Percentiles rank a stretch among this genome's conserved stretches.
Evolutionary conservation across 2,113 vertebrate species (phyloP).

Genomic region (Neopipo cinnamomea): DNA sequence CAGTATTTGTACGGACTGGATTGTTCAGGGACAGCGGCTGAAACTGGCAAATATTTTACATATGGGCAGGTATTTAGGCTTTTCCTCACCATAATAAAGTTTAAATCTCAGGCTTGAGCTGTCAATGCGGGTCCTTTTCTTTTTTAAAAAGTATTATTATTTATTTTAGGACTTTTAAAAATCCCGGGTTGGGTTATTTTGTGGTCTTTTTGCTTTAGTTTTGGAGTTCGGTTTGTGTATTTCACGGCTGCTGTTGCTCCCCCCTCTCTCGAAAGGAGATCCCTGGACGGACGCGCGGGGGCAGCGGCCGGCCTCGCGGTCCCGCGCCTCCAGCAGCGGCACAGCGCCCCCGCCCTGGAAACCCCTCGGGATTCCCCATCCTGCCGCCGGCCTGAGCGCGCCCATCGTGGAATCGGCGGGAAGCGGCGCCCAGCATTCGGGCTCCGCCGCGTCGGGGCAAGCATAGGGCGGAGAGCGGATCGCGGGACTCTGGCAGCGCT

Average conservation of each 20-base stretch:
- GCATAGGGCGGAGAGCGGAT: background rate
- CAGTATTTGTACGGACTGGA: accelerated
- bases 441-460: background rate
- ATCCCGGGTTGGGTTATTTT: background rate
- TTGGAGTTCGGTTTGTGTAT: background rate
- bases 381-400: background rate
- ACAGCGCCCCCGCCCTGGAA: background rate
- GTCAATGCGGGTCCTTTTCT: background rate
- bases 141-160: background rate
- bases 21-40: background rate
- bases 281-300: background rate
- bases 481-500: background rate
- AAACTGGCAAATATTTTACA: background rate
- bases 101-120: background rate
- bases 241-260: too few species aligned
- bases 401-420: background rate
- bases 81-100: background rate
- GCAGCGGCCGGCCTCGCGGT: background rate
- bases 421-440: background rate
- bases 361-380: background rate
- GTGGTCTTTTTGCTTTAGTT: background rate
- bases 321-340: background rate
- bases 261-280: background rate
- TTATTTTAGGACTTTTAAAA: background rate
- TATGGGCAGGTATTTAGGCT: background rate